Base-by-base conservation (phyloP, 2,113 vertebrate genomes). In the Coreoperca whiteheadi region DNA sequence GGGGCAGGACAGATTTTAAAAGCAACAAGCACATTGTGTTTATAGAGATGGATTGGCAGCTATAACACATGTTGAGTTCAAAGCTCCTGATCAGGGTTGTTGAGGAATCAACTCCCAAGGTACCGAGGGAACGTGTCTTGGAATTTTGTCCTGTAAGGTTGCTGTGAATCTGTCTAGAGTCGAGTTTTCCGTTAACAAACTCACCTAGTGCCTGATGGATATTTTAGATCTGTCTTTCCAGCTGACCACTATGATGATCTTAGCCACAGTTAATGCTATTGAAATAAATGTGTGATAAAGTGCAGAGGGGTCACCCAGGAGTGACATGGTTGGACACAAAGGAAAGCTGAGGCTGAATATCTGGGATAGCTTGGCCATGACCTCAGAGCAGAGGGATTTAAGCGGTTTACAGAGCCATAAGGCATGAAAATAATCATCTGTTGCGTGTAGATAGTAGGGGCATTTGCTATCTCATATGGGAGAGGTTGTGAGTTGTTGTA, bases 391-490 rank as follows among this genome's bases (percentile, higher is more conserved):
- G 54, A 46, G 25, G 12, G 41, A 68, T 1, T 34, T 25, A 61
- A 43, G n/a, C 6, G 2, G 8, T 57, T 67, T 37, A 21, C 16
- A 53, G 50, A 75, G 18, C 48, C 60, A 25, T 59, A 46, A 53
- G 81, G 51, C 48, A 67, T 66, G 25, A 41, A 81, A 66, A 39
- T 32, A 61, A 48, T 67, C n/a, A 77, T 64, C 28, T 50, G 1
- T 21, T 51, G 16, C 12, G 18, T 28, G n/a, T 25, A 61, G 56
- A 53, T 43, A 28, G 34, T 51, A 10, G 6, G n/a, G 43, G 3
- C 18, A 21, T 84, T 74, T 78, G 16, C 32, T 63, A n/a, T 56
- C 28, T 25, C 14, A 41, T 20, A 23, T 30, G 16, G 46, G 50
- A 39, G 23, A 74, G 18, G 46, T 32, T n/a, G 23, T 66, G 69